Evolutionary conservation across 2,797 vertebrate genomes (phyloP).

Genomic region (Catostomus latipinnis): DNA sequence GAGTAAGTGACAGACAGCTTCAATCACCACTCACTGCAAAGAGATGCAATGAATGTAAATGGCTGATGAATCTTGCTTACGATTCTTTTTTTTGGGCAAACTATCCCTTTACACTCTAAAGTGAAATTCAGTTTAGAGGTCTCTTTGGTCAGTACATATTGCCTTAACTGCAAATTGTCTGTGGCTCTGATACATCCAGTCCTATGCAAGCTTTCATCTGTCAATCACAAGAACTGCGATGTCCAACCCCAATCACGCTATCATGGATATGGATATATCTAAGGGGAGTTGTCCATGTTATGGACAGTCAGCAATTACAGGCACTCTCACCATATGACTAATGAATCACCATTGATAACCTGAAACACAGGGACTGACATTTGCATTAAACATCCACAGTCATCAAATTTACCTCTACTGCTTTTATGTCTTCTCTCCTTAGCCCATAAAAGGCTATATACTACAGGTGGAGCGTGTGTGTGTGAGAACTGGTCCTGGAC

Average conservation of each 20-base stretch:
- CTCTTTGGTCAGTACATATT: background rate
- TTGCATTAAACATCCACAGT: conserved; percentile 71
- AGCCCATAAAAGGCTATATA: conserved; percentile 34
- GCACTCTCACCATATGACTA: conserved; percentile 73
- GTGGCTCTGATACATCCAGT: background rate
- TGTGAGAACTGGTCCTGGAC: conserved; percentile 46
- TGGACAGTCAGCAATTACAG: conserved; percentile 70
- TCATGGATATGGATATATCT: conserved; percentile 48
- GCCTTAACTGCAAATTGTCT: background rate
- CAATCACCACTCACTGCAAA: too few species aligned
- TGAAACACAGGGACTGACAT: conserved; percentile 64
- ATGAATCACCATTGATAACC: conserved; percentile 77
- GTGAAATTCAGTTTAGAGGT: background rate
- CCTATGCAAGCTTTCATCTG: conserved; percentile 31
- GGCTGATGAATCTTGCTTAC: too few species aligned
- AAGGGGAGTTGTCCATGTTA: conserved; percentile 25
- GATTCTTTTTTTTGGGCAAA: too few species aligned
- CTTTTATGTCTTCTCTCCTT: conserved; percentile 46
- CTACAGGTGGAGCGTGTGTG: conserved; percentile 3
- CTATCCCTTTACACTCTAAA: background rate
- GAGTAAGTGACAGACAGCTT: too few species aligned
- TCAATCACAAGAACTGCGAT: conserved; percentile 30
- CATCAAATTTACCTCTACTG: conserved; percentile 63
- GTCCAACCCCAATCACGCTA: conserved; percentile 28
- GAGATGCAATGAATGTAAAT: too few species aligned